These are phyloP conservation scores for Urocitellus parryii DNA, from an alignment of 2,113 vertebrate genomes.

Conservation along the genomic window DNA sequence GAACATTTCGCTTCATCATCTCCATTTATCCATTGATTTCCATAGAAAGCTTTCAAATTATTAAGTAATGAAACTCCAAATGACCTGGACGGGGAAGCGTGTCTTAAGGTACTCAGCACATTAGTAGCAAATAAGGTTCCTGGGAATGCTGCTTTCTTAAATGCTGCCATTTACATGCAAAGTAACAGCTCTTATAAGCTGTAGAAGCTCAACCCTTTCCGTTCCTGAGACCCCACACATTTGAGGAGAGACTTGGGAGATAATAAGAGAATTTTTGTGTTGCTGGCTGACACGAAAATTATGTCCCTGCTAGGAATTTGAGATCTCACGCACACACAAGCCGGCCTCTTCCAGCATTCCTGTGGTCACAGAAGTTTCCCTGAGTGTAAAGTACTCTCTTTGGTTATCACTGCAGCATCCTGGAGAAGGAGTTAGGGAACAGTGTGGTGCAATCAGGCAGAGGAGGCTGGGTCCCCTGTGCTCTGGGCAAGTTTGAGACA, in stretches of 20 bases:
- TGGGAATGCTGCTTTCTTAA: conserved; percentile 59
- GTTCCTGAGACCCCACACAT: background rate
- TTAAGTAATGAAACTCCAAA: conserved; percentile 74
- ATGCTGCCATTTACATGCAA: conserved; percentile 77
- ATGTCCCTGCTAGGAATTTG: background rate
- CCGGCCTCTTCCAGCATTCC: background rate
- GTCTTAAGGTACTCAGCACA: conserved; percentile 53
- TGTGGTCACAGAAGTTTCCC: background rate
- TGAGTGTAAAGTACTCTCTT: background rate
- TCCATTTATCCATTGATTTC: conserved; percentile 71
- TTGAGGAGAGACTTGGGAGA: background rate
- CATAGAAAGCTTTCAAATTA: conserved; percentile 78
- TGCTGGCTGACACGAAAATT: background rate
- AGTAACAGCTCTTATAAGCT: conserved; percentile 47
- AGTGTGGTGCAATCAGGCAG: background rate
- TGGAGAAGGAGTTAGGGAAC: background rate
- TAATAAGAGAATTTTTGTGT: background rate
- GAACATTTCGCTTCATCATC: conserved; percentile 63
- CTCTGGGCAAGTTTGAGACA: background rate
- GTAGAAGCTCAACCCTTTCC: conserved; percentile 62
- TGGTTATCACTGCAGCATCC: background rate
- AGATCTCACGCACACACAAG: background rate
- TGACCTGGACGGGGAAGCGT: conserved; percentile 49
- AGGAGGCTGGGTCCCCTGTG: background rate
- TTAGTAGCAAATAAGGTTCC: conserved; percentile 61